phyloP scores from a whole-genome alignment of 2,888 invertebrate species.

The Callimorpha dominula region DNA sequence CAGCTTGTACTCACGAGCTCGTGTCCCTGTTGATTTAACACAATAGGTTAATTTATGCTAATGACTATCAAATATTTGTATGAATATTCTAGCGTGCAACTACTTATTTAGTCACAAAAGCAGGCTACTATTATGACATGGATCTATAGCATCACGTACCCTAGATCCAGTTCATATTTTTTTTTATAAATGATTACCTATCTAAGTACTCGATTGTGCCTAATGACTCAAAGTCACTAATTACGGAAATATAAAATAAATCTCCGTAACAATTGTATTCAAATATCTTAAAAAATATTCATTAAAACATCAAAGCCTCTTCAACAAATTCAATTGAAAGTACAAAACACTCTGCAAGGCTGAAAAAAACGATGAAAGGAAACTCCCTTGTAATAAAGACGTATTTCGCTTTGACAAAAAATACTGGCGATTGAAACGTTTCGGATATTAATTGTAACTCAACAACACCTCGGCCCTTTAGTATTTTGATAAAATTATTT shows the following conservation, averaged over 20 bases:
- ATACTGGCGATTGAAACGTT: conserved; percentile 17
- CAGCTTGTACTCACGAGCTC: no score
- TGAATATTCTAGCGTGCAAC: no score
- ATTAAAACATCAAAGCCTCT: conserved; percentile 8
- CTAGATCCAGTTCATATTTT: no score
- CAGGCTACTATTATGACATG: no score
- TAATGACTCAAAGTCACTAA: background rate
- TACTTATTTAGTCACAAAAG: no score
- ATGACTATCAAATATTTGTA: no score
- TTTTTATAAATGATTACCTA: no score
- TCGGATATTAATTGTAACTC: conserved; percentile 29
- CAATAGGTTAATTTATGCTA: no score
- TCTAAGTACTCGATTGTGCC: background rate
- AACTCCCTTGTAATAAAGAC: conserved; percentile 4
- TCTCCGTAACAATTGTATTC: background rate
- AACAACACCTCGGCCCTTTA: conserved; percentile 17
- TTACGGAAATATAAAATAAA: background rate
- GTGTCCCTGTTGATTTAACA: no score
- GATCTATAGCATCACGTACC: no score
- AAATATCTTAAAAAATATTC: conserved; percentile 5
- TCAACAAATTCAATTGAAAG: conserved; percentile 7
- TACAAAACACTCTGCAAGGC: conserved; percentile 1
- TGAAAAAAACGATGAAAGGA: conserved; percentile 3
- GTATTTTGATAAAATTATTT: conserved; percentile 19
- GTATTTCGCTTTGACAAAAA: conserved; percentile 18